Conservation (phyloP, 2,888 invertebrate genomes). For the Archips crataeganus region DNA sequence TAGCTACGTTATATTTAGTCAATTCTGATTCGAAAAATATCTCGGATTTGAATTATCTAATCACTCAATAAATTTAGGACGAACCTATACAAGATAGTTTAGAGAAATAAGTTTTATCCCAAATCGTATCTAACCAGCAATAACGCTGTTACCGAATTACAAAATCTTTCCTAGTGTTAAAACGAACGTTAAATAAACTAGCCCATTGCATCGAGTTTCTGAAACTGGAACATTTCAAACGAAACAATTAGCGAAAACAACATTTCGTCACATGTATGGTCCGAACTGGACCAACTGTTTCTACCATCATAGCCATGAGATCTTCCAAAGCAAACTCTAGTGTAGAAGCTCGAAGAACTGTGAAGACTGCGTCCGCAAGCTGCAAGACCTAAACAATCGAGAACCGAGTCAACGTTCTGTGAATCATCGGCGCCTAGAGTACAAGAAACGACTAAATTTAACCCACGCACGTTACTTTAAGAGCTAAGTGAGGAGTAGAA, state of each 20-base stretch:
- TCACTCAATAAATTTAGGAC: no score
- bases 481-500: conserved; percentile 19
- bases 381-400: conserved; percentile 40
- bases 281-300: conserved; percentile 23
- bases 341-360: background rate
- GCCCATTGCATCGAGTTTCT: conserved; percentile 2
- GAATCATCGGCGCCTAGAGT: conserved; percentile 56
- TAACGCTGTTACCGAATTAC: background rate
- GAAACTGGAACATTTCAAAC: conserved; percentile 34
- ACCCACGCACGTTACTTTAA: background rate
- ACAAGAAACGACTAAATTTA: conserved; percentile 32
- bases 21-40: no score
- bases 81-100: background rate
- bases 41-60: no score
- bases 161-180: background rate
- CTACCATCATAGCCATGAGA: background rate
- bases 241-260: conserved; percentile 38
- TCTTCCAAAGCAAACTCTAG: conserved; percentile 11
- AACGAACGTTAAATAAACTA: conserved; percentile 10
- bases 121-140: background rate
- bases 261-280: conserved; percentile 41
- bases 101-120: background rate
- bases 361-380: background rate
- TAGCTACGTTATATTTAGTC: no score
- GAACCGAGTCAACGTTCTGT: conserved; percentile 62